These are phyloP conservation scores for Neocrepidodera transversa DNA, from an alignment of 2,888 invertebrate genomes.

Conservation along the genomic window DNA sequence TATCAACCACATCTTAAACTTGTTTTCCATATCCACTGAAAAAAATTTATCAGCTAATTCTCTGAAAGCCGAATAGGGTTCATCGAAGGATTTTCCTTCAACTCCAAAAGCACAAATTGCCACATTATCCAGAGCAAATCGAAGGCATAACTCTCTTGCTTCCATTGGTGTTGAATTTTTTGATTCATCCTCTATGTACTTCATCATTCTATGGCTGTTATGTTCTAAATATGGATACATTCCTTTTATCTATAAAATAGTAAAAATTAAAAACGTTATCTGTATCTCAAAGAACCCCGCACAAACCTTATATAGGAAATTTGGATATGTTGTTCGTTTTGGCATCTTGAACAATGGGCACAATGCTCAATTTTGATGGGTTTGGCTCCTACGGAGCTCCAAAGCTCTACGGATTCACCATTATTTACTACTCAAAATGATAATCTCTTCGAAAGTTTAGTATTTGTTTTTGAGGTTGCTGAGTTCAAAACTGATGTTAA, in stretches of 20 bases:
- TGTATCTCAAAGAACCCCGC: too few relatives aligned
- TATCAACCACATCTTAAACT: neutral
- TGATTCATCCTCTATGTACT: conserved; percentile 54
- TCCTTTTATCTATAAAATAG: conserved; percentile 60
- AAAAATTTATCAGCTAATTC: conserved; percentile 19
- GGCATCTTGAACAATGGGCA: too few relatives aligned
- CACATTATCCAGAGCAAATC: conserved; percentile 57
- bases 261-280: too few relatives aligned
- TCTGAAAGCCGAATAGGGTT: conserved; percentile 45
- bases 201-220: conserved; percentile 57
- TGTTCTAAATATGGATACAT: conserved; percentile 61
- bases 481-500: too few relatives aligned
- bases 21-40: neutral
- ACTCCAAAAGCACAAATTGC: conserved; percentile 60
- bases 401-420: too few relatives aligned
- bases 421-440: too few relatives aligned
- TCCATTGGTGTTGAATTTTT: conserved; percentile 42
- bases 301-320: too few relatives aligned
- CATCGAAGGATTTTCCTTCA: conserved; percentile 57
- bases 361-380: too few relatives aligned
- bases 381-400: too few relatives aligned
- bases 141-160: conserved; percentile 54
- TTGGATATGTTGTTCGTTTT: too few relatives aligned
- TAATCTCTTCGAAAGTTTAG: too few relatives aligned
- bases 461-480: too few relatives aligned